Evolutionary conservation across 2,113 vertebrate genomes (phyloP).

Genomic region (Callorhinus ursinus): DNA sequence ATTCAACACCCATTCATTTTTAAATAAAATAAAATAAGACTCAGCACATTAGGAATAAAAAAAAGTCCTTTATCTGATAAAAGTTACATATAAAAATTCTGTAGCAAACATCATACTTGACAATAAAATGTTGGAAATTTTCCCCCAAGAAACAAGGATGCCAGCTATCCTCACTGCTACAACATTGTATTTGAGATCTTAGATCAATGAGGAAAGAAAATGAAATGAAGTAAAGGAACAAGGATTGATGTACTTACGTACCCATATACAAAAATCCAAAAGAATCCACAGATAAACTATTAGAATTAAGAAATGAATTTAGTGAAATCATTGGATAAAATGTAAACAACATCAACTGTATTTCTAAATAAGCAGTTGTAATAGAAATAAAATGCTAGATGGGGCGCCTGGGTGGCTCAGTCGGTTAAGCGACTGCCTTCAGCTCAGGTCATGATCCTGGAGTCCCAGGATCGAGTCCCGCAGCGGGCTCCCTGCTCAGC

Average conservation of each 20-base stretch:
- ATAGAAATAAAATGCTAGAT: conserved; percentile 35
- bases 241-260: background rate
- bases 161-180: background rate
- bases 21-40: background rate
- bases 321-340: background rate
- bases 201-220: background rate
- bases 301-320: background rate
- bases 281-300: background rate
- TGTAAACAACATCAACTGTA: background rate
- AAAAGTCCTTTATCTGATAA: background rate
- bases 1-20: background rate
- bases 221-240: background rate
- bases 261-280: background rate
- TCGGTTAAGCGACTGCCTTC: too few relatives aligned
- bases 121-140: background rate
- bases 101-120: background rate
- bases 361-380: background rate
- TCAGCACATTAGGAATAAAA: background rate
- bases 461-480: too few relatives aligned
- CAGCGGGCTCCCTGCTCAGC: too few relatives aligned
- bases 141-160: background rate
- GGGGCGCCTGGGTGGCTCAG: too few relatives aligned
- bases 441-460: too few relatives aligned
- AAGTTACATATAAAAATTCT: background rate
- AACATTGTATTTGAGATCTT: background rate